A percentile compares a stretch with the other conserved stretches of the same genome.
Conservation (phyloP, 2,113 vertebrate species). For the Polyodon spathula region DNA sequence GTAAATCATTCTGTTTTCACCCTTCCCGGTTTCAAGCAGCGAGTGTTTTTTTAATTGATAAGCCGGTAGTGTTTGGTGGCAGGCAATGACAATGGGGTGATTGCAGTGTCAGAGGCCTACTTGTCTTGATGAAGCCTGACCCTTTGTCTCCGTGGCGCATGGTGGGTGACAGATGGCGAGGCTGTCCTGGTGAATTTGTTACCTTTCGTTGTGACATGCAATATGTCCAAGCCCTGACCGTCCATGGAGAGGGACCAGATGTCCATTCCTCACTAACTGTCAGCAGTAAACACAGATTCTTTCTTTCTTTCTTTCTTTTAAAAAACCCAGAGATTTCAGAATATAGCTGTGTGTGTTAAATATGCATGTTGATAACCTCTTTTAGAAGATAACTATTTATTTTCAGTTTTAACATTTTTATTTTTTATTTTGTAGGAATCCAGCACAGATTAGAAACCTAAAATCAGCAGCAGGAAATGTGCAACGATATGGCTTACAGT, state of each 20-base stretch:
- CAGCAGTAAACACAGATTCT: constrained; percentile 46
- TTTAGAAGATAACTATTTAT: too few relatives aligned
- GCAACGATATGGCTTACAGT: too few relatives aligned
- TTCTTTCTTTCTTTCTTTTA: constrained; percentile 1
- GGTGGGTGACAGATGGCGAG: constrained; percentile 79
- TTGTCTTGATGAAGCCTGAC: constrained; percentile 42
- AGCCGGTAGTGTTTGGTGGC: constrained; percentile 35
- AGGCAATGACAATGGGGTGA: constrained; percentile 46
- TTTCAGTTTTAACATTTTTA: too few relatives aligned
- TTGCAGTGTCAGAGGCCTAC: constrained; percentile 38
- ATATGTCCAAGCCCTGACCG: constrained; percentile 74
- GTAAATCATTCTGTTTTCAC: constrained; percentile 12
- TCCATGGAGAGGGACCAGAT: constrained; percentile 73
- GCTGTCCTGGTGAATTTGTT: constrained; percentile 75
- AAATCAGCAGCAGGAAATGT: too few relatives aligned
- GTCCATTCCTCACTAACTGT: constrained; percentile 59
- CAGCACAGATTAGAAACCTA: too few relatives aligned
- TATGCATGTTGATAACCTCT: too few relatives aligned
- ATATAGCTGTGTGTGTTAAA: too few relatives aligned
- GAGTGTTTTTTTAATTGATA: constrained; percentile 24
- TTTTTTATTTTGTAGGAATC: too few relatives aligned
- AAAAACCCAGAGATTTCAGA: constrained; percentile 26
- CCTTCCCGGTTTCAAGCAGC: constrained; percentile 4
- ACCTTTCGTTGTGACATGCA: constrained; percentile 77
- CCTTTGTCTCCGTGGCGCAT: constrained; percentile 63